Base-by-base conservation (phyloP, 2,113 vertebrate genomes). In the Sapayoa aenigma region DNA sequence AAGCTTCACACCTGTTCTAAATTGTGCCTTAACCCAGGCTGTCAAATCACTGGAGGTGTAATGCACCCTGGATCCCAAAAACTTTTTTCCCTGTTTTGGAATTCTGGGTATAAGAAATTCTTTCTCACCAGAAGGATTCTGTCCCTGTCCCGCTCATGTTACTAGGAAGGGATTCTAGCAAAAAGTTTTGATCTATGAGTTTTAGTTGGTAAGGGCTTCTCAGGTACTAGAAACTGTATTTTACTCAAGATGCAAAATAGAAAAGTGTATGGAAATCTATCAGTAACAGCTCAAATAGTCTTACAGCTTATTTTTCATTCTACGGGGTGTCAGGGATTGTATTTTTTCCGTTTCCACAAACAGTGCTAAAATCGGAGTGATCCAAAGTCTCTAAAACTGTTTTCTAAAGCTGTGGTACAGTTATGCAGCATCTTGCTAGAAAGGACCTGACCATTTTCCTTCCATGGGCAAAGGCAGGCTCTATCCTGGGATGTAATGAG, bases 11-110 rank as follows among this genome's bases (percentile, higher is more conserved):
- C 12, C 3, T 84, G 21, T 13, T 41, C 13, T 15, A 15, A 27
- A 14, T 9, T 35, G 24, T 42, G 14, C 9, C 23, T 39, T 21
- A 73, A 8, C 10, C 37, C 27, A 73, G 9, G 9, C 18, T 58
- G n/a, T 41, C 19, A 71, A 8, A 72, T 23, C 1, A 9, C 11
- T 9, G 24, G 6, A 13, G 6, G 0, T 14, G 10, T n/a, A 71
- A 39, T 2, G 1, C 22, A 49, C 8, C 2, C 7, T 69, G n/a
- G 31, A 2, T 12, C 3, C 9, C 14, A 53, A 53, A 2, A 74
- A 21, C 7, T 22, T 52, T 56, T 9, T 65, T 68, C 10, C 47
- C 9, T 4, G 16, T 46, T 82, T 86, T 73, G 18, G 3, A 28
- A 42, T 25, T 53, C 35, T 21, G 24, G 59, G 15, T 23, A 35